phyloP scores from a whole-genome alignment of 1,140 invertebrate species.

The Gyrodactylus salaris region DNA sequence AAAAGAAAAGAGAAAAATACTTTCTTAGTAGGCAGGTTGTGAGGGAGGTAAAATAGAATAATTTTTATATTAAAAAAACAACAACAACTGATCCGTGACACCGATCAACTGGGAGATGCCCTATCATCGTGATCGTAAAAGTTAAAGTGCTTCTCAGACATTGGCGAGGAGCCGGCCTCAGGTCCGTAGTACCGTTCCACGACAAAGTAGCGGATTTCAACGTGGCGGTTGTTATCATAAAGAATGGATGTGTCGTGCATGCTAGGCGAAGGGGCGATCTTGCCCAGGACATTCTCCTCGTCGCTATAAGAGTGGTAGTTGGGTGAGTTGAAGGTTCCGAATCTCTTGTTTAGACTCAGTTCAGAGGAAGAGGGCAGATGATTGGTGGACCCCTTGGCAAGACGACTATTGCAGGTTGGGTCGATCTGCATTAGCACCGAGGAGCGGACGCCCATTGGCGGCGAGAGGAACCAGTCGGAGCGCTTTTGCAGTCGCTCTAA shows the following conservation, averaged over 20 bases:
- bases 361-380: neutral
- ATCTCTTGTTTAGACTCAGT: neutral
- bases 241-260: neutral
- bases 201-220: neutral
- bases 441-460: neutral
- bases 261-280: neutral
- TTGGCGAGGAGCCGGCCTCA: too few relatives aligned
- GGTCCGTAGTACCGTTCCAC: neutral
- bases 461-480: slow-evolving; percentile 14
- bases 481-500: slow-evolving; percentile 15
- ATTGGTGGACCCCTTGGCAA: too few relatives aligned
- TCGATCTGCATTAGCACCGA: neutral
- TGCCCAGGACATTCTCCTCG: neutral
- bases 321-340: neutral
- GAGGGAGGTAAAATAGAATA: too few relatives aligned
- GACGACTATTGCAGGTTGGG: neutral
- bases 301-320: neutral
- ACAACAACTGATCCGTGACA: too few relatives aligned
- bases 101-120: too few relatives aligned
- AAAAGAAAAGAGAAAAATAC: too few relatives aligned
- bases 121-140: too few relatives aligned
- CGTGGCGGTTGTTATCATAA: neutral
- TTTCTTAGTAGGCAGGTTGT: too few relatives aligned
- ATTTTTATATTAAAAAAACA: too few relatives aligned
- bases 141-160: too few relatives aligned